Percentiles rank a stretch among this genome's conserved stretches.
Evolutionary conservation across 2,113 vertebrate species (phyloP).

Genomic region (Gymnarchus niloticus): DNA sequence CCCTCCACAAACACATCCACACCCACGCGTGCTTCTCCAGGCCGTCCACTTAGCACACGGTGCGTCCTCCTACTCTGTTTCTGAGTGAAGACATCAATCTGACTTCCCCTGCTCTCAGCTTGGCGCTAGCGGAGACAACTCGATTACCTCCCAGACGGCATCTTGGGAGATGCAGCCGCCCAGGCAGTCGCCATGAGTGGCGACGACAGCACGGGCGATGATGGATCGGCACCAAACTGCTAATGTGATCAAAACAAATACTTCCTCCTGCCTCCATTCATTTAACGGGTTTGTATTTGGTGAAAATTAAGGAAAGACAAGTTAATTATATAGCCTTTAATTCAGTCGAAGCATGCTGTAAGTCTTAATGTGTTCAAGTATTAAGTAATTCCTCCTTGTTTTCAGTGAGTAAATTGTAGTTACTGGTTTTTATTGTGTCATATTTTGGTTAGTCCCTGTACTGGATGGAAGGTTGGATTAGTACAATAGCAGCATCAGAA

Average conservation of each 20-base stretch:
- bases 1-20: not conserved
- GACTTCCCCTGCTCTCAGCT: not conserved
- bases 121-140: not conserved
- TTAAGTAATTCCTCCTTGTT: not conserved
- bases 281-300: not conserved
- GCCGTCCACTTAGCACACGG: not conserved
- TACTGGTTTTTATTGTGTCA: not conserved
- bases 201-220: not conserved
- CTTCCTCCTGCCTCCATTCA: not conserved
- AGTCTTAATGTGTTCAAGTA: not conserved
- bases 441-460: not conserved
- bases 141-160: constrained; percentile 11
- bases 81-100: constrained; percentile 18
- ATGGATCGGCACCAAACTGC: constrained; percentile 4
- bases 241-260: constrained; percentile 20
- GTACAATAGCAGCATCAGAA: not conserved
- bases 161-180: not conserved
- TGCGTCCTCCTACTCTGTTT: not conserved
- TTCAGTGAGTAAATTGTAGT: not conserved
- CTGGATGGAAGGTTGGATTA: not conserved
- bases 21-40: not conserved
- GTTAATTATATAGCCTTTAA: constrained; percentile 13
- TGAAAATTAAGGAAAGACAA: not conserved
- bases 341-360: not conserved
- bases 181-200: not conserved